These are phyloP conservation scores for Aradophagus sp. DNA, from an alignment of 1,140 invertebrate species.

Conservation along the genomic window DNA sequence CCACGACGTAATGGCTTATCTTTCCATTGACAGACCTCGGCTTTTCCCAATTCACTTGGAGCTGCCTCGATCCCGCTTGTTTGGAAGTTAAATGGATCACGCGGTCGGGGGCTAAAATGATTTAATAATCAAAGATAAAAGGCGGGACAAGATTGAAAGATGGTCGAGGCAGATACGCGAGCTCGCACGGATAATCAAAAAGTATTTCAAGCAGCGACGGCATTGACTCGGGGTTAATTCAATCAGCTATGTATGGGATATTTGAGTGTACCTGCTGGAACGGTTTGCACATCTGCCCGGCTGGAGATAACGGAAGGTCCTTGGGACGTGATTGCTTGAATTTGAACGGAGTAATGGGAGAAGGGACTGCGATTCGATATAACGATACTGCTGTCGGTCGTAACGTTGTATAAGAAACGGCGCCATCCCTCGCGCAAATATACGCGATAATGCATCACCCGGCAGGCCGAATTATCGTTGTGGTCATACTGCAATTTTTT, in stretches of 20 bases:
- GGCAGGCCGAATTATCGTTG: conserved; percentile 40
- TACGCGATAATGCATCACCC: conserved; percentile 40
- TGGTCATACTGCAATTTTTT: conserved; percentile 40
- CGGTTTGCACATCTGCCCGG: conserved; percentile 30
- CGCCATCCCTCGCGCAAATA: conserved; percentile 45
- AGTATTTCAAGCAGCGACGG: background rate
- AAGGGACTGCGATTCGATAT: conserved; percentile 43
- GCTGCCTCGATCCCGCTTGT: conserved; percentile 11
- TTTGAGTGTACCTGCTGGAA: conserved; percentile 34
- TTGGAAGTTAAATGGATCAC: conserved; percentile 28
- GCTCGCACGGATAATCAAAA: conserved; percentile 1
- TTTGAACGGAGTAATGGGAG: conserved; percentile 36
- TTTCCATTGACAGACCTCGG: conserved; percentile 33
- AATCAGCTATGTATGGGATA: conserved; percentile 8
- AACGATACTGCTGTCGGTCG: conserved; percentile 33
- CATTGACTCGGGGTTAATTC: too few species aligned
- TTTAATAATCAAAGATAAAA: too few species aligned
- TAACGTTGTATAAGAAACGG: conserved; percentile 36
- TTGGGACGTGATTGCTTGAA: conserved; percentile 41
- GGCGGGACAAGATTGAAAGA: too few species aligned
- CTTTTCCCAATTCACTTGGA: conserved; percentile 33
- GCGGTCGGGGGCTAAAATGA: conserved; percentile 26
- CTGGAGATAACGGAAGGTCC: conserved; percentile 39
- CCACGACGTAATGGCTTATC: conserved; percentile 38
- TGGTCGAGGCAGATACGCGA: too few species aligned